Base-by-base conservation (phyloP, 2,113 vertebrate species). In the Oncorhynchus mykiss region DNA sequence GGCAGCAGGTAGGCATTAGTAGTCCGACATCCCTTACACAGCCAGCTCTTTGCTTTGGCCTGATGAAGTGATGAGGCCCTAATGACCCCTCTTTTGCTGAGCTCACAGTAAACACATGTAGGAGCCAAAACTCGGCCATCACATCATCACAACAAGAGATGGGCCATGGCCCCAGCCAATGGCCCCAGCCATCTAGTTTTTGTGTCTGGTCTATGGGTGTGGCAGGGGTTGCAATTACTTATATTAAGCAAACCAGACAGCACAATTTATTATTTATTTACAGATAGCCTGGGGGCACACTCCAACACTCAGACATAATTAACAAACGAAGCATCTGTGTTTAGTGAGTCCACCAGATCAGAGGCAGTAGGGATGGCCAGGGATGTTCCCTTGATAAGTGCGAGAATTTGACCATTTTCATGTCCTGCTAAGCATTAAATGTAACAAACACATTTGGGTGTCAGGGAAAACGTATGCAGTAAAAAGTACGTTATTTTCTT, bases 1-100 rank as follows among this genome's bases (percentile, higher is more conserved):
- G 12, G 29, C 66, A 29, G 22, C 18, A 67, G 66, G 66, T 68
- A 39, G 66, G 66, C 66, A 68, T 68, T 68, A 68, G 66, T 34
- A 13, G 31, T 9, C 18, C 39, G 16, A 39, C 66, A 39, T 39
- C 14, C 29, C 39, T 68, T 68, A 68, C 66, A 27, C 66, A 54
- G 51, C 51, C 51, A 54, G 16, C 51, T 54, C 51, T 25, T 27
- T 29, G 18, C 16, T 68, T 20, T 18, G 31, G 66, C 24, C 66
- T 68, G 29, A 68, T 14, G 66, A 68, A 34, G 66, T 3, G 66
- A 68, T 20, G 29, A 34, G 66, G 29, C 29, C 66, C 29, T 24
- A 13, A 25, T 3, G 65, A 18, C 20, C 59, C 59, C 8, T 8
- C 6, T 62, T 13, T 16, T 45, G 39, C 39, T 22, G 59, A 22